These are phyloP conservation scores for Sorex araneus DNA, from an alignment of 2,113 vertebrate species.

Conservation along the genomic window DNA sequence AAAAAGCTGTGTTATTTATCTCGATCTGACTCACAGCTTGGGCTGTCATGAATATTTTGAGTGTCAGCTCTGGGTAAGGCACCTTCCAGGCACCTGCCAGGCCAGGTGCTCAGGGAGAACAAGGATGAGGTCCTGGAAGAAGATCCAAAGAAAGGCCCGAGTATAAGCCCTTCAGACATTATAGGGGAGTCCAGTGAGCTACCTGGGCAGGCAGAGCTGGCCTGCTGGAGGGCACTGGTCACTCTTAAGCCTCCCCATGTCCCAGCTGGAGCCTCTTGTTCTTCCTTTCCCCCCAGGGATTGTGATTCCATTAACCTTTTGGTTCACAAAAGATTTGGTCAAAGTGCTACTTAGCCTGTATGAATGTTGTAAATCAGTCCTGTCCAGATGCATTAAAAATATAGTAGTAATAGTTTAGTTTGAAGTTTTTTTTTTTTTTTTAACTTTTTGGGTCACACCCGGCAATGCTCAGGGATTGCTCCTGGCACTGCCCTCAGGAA, in stretches of 20 bases:
- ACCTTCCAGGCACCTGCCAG: no score
- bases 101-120: not conserved
- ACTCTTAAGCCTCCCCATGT: no score
- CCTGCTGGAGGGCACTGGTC: no score
- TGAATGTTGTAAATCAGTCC: not conserved
- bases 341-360: not conserved
- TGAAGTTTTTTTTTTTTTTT: conserved; percentile 28
- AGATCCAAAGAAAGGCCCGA: not conserved
- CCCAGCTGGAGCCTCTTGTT: no score
- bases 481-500: no score
- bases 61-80: not conserved
- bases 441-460: no score
- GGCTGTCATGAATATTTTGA: not conserved
- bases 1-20: not conserved
- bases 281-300: no score
- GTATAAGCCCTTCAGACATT: not conserved
- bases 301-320: not conserved
- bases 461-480: no score
- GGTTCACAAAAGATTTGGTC: conserved; percentile 21
- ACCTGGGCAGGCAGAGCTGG: no score
- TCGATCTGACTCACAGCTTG: not conserved
- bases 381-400: not conserved
- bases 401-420: not conserved
- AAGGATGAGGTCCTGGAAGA: not conserved
- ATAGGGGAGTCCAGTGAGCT: not conserved